Base-by-base conservation (phyloP, 2,113 vertebrate genomes). In the Taxidea taxus region DNA sequence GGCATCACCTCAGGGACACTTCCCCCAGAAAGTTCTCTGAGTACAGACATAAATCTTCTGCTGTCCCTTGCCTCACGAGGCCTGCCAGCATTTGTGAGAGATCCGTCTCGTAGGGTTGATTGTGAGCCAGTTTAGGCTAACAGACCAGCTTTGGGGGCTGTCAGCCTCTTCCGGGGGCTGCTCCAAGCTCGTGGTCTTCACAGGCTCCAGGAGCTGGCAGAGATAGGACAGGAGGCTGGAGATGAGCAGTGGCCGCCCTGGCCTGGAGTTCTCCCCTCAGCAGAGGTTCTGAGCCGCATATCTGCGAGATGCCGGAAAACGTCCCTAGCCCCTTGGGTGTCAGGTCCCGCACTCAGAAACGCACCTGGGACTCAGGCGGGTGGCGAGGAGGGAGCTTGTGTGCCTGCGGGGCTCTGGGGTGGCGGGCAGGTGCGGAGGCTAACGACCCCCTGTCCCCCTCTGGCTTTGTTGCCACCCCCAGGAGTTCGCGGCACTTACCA, bases 401-500 rank as follows among this genome's bases (percentile, higher is more conserved):
- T 56, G 21, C 9, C 4, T 15, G 18, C 4, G 8, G 25, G 42
- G 47, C 27, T 27, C 0, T 2, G 15, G 29, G 42, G 9, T 37
- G 16, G 37, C 12, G 21, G 47, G 39, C 12, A 27, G 13, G 25
- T 13, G 0, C 21, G 4, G 51, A 49, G 34, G 16, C 64, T 31
- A 3, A 27, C 51, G 7, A 31, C 18, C 1, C 66, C 64, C 89
- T 42, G 1, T 5, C 1, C 14, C 58, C 1, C 6, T 44, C 56
- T 34, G 3, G 2, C n/a, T 16, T 44, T 37, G 7, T 58, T 29
- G 34, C 4, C 34, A 31, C 42, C 21, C 58, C 77, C 87, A 99
- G 99, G 99, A 99, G 98, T 99, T 99, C 96, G 99, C 99, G 70
- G 99, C 99, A 0, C 99, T 99, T 85, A 99, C 99, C 0, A 99